These are phyloP conservation scores for Theropithecus gelada DNA, from an alignment of 2,113 vertebrate genomes.

Conservation along the genomic window DNA sequence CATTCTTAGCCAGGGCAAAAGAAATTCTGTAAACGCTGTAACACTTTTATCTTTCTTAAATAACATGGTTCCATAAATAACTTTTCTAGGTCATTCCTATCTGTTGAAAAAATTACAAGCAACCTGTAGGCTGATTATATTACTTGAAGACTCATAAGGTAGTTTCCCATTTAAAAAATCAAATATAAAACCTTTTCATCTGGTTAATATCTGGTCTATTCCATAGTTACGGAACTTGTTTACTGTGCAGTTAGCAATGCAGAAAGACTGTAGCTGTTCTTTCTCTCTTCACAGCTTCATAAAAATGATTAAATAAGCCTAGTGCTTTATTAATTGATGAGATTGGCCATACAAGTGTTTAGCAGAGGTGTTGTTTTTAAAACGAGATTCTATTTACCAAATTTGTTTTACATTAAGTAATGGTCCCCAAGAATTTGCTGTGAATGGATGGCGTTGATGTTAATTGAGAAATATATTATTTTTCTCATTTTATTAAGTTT, in stretches of 20 bases:
- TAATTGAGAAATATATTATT: neutral
- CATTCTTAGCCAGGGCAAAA: neutral
- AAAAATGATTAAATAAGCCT: constrained; percentile 41
- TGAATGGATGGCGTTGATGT: neutral
- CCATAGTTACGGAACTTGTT: neutral
- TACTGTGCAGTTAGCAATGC: neutral
- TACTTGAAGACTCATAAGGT: neutral
- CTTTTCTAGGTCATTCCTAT: neutral
- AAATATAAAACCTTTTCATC: neutral
- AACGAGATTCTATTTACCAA: constrained; percentile 40
- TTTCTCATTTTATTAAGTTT: neutral
- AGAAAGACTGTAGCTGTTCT: neutral
- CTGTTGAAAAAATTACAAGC: neutral
- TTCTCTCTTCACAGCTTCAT: neutral
- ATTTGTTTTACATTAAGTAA: constrained; percentile 16
- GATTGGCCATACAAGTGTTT: neutral
- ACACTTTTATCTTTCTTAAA: neutral
- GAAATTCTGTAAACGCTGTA: neutral
- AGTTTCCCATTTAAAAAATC: neutral
- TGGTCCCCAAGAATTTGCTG: neutral
- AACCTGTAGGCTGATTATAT: neutral
- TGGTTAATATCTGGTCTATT: neutral
- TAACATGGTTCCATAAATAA: neutral
- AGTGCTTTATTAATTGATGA: constrained; percentile 46
- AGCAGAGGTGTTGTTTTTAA: neutral